Evolutionary conservation across 2,888 invertebrate species (phyloP).

Genomic region (Pseudanteris insignis): DNA sequence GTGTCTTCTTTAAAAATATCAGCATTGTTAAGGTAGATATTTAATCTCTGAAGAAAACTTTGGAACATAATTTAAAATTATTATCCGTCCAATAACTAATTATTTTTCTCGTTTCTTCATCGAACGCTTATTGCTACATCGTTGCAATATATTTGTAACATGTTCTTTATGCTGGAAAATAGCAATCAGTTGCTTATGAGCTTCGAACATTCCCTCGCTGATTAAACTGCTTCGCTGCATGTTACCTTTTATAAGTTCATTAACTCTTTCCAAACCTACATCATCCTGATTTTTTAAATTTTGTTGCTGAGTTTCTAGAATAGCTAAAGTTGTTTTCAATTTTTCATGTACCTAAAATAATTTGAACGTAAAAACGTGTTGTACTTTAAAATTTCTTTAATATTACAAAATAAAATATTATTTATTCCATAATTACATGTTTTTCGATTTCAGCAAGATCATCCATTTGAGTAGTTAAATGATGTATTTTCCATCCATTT

Average conservation of each 20-base stretch:
- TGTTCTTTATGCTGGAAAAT: slow-evolving; percentile 91
- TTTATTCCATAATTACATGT: slow-evolving; percentile 53
- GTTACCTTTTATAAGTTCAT: slow-evolving; percentile 79
- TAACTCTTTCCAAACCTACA: slow-evolving; percentile 60
- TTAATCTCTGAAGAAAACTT: slow-evolving; percentile 2
- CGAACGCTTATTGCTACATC: slow-evolving; percentile 91
- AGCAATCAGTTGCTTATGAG: slow-evolving; percentile 85
- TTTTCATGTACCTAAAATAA: slow-evolving; percentile 59
- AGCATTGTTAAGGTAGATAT: not conserved
- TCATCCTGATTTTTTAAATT: slow-evolving; percentile 57
- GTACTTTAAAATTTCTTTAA: too few relatives aligned
- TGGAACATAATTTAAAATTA: slow-evolving; percentile 8
- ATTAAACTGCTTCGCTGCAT: slow-evolving; percentile 94
- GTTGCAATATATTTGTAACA: slow-evolving; percentile 87
- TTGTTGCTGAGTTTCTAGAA: slow-evolving; percentile 60
- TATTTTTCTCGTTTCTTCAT: slow-evolving; percentile 88
- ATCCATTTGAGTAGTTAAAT: slow-evolving; percentile 91
- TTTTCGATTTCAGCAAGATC: slow-evolving; percentile 74
- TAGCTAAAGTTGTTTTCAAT: slow-evolving; percentile 59
- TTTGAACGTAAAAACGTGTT: too few relatives aligned
- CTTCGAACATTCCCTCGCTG: slow-evolving; percentile 90
- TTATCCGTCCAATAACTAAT: too few relatives aligned
- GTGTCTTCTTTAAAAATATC: not conserved
- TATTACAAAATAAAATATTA: not conserved
- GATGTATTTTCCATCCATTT: slow-evolving; percentile 95